A percentile compares a stretch with the other conserved stretches of the same genome.
phyloP scores from a whole-genome alignment of 92 coral and sea anemone genomes.

The Chrysogorgia sp. region DNA sequence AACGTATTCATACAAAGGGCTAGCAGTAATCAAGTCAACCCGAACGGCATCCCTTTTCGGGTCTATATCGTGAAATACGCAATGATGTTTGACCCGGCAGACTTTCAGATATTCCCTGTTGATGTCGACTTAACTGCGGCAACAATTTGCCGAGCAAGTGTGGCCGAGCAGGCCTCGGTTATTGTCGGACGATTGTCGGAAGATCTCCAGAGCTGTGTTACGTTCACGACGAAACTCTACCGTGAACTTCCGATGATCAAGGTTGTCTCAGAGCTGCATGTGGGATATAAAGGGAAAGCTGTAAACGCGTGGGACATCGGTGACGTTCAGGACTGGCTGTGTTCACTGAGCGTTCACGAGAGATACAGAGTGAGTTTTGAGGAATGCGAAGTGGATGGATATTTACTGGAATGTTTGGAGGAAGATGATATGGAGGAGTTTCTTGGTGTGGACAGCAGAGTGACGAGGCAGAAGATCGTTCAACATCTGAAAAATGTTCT shows the following conservation, averaged over 20 bases:
- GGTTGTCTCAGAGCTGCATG: conserved; percentile 41
- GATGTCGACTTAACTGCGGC: conserved; percentile 63
- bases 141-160: conserved; percentile 53
- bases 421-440: conserved; percentile 72
- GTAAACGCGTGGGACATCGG: conserved; percentile 69
- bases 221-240: conserved; percentile 72
- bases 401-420: conserved; percentile 62
- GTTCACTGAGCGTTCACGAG: conserved; percentile 76
- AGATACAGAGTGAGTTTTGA: conserved; percentile 86
- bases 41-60: conserved; percentile 65
- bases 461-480: conserved; percentile 69
- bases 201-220: conserved; percentile 76
- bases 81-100: conserved; percentile 54
- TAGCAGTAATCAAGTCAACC: conserved; percentile 51
- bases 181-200: conserved; percentile 83
- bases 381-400: conserved; percentile 91
- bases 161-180: conserved; percentile 86
- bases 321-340: conserved; percentile 89
- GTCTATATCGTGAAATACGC: conserved; percentile 78
- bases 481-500: conserved; percentile 71
- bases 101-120: conserved; percentile 58
- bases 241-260: conserved; percentile 68
- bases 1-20: conserved; percentile 68
- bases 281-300: conserved; percentile 58
- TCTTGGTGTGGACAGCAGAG: conserved; percentile 83